phyloP scores from a whole-genome alignment of 2,797 vertebrate genomes.

The Psittacula echo region DNA sequence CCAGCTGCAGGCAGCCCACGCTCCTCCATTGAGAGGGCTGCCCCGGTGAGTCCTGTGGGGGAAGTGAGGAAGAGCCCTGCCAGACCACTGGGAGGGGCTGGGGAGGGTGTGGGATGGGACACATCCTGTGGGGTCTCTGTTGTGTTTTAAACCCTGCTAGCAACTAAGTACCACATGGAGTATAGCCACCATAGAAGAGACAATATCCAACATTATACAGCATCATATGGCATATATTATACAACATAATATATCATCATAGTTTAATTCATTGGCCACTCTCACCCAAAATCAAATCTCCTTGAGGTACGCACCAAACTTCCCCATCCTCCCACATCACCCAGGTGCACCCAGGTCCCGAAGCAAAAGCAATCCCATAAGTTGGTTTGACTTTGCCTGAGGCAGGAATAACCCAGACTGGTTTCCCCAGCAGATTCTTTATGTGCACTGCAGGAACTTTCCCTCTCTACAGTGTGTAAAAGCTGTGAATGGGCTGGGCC shows the following conservation, averaged over 20 bases:
- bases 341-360: background rate
- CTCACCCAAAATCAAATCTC: background rate
- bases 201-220: background rate
- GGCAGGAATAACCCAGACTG: background rate
- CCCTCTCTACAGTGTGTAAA: background rate
- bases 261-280: background rate
- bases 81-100: background rate
- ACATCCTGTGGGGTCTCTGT: background rate
- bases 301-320: background rate
- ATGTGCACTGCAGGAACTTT: background rate
- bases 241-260: background rate
- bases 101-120: background rate
- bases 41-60: background rate
- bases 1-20: fast-evolving
- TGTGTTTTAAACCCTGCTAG: background rate
- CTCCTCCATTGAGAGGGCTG: background rate
- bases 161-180: background rate
- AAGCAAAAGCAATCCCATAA: background rate
- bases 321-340: background rate
- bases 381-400: background rate
- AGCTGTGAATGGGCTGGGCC: background rate
- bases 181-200: background rate
- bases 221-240: background rate
- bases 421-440: background rate
- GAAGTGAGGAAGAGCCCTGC: background rate